Conservation (phyloP, 2,888 invertebrate species). For the Cryptophagus acutangulus region DNA sequence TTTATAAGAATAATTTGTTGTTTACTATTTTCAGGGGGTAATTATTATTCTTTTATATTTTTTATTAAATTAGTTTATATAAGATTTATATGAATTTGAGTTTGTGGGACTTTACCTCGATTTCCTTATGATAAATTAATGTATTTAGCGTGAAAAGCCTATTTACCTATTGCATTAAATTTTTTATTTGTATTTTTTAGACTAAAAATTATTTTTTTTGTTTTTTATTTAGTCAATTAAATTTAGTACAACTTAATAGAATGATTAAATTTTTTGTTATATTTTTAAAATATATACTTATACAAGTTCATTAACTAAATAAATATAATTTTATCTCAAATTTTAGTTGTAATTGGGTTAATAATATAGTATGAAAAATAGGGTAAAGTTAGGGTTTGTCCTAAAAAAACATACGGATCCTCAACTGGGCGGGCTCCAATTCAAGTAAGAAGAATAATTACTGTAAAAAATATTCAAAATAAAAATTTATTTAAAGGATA, state of each 20-base stretch:
- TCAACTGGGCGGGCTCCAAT: constrained; percentile 67
- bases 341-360: constrained; percentile 50
- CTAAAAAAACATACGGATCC: constrained; percentile 57
- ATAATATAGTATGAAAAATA: constrained; percentile 58
- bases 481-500: constrained; percentile 57
- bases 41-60: constrained; percentile 50
- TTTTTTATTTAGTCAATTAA: constrained; percentile 47
- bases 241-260: constrained; percentile 57
- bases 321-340: constrained; percentile 54
- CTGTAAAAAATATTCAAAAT: constrained; percentile 56
- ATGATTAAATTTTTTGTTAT: constrained; percentile 56
- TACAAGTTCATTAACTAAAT: constrained; percentile 63
- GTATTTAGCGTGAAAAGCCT: constrained; percentile 61
- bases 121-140: constrained; percentile 74
- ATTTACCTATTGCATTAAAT: constrained; percentile 61
- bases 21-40: constrained; percentile 56
- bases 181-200: constrained; percentile 58
- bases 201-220: constrained; percentile 50
- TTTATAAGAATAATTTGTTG: constrained; percentile 60
- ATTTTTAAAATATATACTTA: constrained; percentile 68
- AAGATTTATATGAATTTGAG: constrained; percentile 60
- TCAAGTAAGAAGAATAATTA: constrained; percentile 63
- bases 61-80: constrained; percentile 55
- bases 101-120: constrained; percentile 63
- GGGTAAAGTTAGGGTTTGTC: constrained; percentile 57